phyloP scores from a whole-genome alignment of 2,113 vertebrate genomes.

The Malurus cyaneus region DNA sequence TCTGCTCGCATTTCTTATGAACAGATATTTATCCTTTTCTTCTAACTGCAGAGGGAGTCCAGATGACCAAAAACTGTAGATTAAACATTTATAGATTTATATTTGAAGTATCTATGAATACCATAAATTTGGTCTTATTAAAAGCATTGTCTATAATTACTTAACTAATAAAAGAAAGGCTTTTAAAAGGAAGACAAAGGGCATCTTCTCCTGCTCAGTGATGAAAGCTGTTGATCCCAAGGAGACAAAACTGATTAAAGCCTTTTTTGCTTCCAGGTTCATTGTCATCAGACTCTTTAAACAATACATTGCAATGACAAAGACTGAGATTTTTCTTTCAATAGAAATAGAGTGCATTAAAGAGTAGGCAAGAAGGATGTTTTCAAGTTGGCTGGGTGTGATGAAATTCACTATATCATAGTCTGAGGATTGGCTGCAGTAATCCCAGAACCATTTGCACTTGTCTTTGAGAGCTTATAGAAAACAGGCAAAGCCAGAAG shows the following conservation, averaged over 20 bases:
- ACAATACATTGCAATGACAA: neutral
- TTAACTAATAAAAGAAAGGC: neutral
- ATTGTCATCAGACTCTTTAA: neutral
- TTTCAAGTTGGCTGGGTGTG: neutral
- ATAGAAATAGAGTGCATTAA: neutral
- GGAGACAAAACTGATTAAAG: neutral
- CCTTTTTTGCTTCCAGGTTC: neutral
- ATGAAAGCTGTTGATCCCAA: neutral
- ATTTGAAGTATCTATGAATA: neutral
- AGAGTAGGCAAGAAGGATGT: neutral
- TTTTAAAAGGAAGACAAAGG: neutral
- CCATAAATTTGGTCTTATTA: neutral
- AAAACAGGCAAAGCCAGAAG: neutral
- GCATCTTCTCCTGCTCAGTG: neutral
- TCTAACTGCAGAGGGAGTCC: neutral
- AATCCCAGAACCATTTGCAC: neutral
- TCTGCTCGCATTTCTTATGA: neutral
- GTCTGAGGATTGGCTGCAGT: neutral
- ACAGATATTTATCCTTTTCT: neutral
- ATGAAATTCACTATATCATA: neutral
- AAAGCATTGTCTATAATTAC: neutral
- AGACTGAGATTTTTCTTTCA: neutral
- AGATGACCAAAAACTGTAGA: neutral
- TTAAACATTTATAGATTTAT: neutral
- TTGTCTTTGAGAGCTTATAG: neutral